phyloP scores from a whole-genome alignment of 2,888 invertebrate species.

The Xylota sylvarum region DNA sequence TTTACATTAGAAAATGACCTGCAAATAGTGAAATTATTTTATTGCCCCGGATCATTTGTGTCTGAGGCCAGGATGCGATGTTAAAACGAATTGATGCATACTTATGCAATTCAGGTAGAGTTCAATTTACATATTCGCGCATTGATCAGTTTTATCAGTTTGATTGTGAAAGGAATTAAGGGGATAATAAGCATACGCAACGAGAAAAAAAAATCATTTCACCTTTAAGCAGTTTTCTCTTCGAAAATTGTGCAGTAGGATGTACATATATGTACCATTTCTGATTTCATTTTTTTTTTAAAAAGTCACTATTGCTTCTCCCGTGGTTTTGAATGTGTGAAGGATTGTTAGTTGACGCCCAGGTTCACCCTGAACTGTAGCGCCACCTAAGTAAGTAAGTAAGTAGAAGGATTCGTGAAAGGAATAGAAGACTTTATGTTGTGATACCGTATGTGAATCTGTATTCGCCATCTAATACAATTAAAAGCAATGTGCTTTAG shows the following conservation, averaged over 20 bases:
- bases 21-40: constrained; percentile 39
- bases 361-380: no score
- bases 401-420: no score
- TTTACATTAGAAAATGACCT: constrained; percentile 42
- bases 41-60: constrained; percentile 30
- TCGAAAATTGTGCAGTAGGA: neutral
- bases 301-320: no score
- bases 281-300: no score
- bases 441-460: no score
- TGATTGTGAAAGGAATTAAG: constrained; percentile 13
- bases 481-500: no score
- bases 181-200: neutral
- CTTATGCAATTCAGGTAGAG: constrained; percentile 4
- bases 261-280: no score
- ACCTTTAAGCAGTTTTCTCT: neutral
- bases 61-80: neutral
- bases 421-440: no score
- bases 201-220: neutral
- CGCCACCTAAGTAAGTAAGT: no score
- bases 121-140: constrained; percentile 4
- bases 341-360: no score
- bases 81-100: constrained; percentile 21
- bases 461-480: no score
- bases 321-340: no score
- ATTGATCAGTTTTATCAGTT: constrained; percentile 28